Percentiles rank a stretch among this genome's conserved stretches.
Conservation (phyloP, 2,888 invertebrate genomes). For the Argyresthia goedartella region DNA sequence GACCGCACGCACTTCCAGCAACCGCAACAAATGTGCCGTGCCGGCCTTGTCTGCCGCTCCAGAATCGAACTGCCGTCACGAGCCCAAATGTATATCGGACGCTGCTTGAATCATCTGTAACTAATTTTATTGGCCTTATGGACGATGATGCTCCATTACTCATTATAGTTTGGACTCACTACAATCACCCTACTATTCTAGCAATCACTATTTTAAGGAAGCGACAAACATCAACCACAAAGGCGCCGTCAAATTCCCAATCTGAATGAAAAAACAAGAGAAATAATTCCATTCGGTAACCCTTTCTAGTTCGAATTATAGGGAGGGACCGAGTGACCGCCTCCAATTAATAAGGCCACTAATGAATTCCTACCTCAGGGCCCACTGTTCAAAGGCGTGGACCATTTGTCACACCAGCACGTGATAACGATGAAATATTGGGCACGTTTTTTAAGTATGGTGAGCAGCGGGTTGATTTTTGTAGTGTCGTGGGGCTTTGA, state of each 20-base stretch:
- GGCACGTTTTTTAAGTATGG: slow-evolving; percentile 4
- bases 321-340: slow-evolving; percentile 21
- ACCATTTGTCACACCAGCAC: slow-evolving; percentile 54
- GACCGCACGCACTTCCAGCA: too few relatives aligned
- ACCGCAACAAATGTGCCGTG: too few relatives aligned
- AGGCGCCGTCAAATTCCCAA: background rate
- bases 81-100: too few relatives aligned
- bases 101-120: too few relatives aligned
- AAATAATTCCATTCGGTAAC: slow-evolving; percentile 1
- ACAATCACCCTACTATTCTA: too few relatives aligned
- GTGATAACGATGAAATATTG: slow-evolving; percentile 28
- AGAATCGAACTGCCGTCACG: too few relatives aligned
- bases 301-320: slow-evolving; percentile 3
- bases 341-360: slow-evolving; percentile 53
- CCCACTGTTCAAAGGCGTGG: slow-evolving; percentile 31
- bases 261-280: background rate
- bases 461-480: too few relatives aligned
- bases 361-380: slow-evolving; percentile 45
- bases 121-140: too few relatives aligned
- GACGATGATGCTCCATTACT: too few relatives aligned
- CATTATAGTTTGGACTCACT: too few relatives aligned
- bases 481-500: too few relatives aligned
- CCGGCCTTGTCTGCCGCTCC: too few relatives aligned
- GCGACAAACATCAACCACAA: background rate
- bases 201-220: background rate